phyloP scores from a whole-genome alignment of 2,113 vertebrate species.

The Taxidea taxus region DNA sequence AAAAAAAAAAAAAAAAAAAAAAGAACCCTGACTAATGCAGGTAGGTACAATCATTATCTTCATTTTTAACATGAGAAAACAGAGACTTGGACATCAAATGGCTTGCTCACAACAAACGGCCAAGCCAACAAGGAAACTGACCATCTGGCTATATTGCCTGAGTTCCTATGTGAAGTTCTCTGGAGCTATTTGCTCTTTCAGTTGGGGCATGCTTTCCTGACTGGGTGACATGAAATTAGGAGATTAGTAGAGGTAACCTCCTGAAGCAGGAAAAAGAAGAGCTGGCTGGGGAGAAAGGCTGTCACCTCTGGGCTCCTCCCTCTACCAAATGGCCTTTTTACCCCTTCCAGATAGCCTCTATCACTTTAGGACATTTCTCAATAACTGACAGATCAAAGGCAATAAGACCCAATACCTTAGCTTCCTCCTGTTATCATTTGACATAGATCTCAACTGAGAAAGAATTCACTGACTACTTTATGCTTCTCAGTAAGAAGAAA shows the following conservation, averaged over 20 bases:
- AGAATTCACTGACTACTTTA: not conserved
- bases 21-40: not conserved
- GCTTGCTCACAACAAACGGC: not conserved
- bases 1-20: no score
- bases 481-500: not conserved
- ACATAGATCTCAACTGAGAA: not conserved
- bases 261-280: not conserved
- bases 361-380: not conserved
- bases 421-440: not conserved
- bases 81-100: not conserved
- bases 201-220: not conserved
- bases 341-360: not conserved
- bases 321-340: not conserved
- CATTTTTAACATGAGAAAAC: not conserved
- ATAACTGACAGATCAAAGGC: not conserved
- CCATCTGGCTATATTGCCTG: fast-evolving
- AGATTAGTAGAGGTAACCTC: not conserved
- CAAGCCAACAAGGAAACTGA: not conserved
- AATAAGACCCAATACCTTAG: not conserved
- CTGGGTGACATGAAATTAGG: not conserved
- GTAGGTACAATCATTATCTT: not conserved
- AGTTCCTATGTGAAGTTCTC: not conserved
- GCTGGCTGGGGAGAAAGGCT: not conserved
- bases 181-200: not conserved
- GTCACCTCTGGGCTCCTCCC: not conserved